Percentiles rank a stretch among this genome's conserved stretches.
Evolutionary conservation across 2,888 invertebrate species (phyloP).

Genomic region (Epinotia bilunana): DNA sequence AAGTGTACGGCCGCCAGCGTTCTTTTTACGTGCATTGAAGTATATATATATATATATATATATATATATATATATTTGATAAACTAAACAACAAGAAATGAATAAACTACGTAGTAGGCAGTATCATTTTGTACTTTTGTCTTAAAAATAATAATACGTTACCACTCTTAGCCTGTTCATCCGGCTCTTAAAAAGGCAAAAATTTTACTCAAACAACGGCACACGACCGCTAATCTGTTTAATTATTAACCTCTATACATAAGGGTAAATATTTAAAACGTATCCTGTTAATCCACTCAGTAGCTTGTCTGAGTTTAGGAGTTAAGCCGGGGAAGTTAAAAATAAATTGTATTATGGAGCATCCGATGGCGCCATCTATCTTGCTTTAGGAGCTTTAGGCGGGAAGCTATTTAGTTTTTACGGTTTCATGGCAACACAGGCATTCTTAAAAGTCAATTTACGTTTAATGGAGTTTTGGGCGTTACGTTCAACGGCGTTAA

Average conservation of each 20-base stretch:
- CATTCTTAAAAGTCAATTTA: conserved; percentile 35
- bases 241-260: conserved; percentile 36
- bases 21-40: too few relatives aligned
- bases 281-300: conserved; percentile 39
- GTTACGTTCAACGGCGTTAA: not conserved
- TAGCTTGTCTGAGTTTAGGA: conserved; percentile 40
- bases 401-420: conserved; percentile 47
- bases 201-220: conserved; percentile 27
- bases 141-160: not conserved
- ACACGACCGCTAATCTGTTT: conserved; percentile 22
- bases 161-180: not conserved
- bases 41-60: too few relatives aligned
- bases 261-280: conserved; percentile 43
- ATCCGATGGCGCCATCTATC: conserved; percentile 48
- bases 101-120: too few relatives aligned
- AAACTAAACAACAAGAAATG: not conserved
- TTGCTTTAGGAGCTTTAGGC: conserved; percentile 49
- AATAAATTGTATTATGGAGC: conserved; percentile 46
- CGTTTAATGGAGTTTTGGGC: conserved; percentile 17
- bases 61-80: not conserved
- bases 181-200: conserved; percentile 12
- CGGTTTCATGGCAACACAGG: conserved; percentile 38
- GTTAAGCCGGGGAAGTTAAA: conserved; percentile 42
- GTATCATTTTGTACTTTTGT: not conserved
- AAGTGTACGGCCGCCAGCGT: too few relatives aligned